Conservation (phyloP, 1,140 invertebrate species). For the Ganaspis sp. region DNA sequence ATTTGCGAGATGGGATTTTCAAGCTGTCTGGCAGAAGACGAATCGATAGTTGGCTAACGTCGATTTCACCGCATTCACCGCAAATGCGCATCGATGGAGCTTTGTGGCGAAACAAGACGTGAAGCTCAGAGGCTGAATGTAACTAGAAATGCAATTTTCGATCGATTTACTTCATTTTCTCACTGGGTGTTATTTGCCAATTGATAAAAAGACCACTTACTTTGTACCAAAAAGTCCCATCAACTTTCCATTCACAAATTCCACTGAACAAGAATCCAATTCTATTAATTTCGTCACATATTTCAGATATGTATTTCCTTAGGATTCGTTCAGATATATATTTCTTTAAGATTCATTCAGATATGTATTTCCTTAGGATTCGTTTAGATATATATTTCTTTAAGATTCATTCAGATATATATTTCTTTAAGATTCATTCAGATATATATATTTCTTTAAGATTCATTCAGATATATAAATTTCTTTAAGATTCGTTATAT, state of each 20-base stretch:
- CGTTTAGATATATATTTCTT: too few relatives aligned
- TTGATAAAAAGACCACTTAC: not conserved
- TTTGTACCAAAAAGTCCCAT: not conserved
- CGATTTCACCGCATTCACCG: slow-evolving; percentile 26
- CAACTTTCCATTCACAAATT: not conserved
- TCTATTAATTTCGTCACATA: too few relatives aligned
- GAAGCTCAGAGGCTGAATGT: slow-evolving; percentile 27
- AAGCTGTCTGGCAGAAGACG: slow-evolving; percentile 7
- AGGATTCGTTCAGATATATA: too few relatives aligned
- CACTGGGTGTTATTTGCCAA: not conserved
- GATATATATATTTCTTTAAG: too few relatives aligned
- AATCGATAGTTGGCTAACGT: slow-evolving; percentile 30
- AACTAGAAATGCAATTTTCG: slow-evolving; percentile 22
- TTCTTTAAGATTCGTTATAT: too few relatives aligned
- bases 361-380: too few relatives aligned
- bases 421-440: too few relatives aligned
- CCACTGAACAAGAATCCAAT: not conserved
- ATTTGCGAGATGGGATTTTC: slow-evolving; percentile 27
- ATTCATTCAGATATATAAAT: too few relatives aligned
- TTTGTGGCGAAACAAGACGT: slow-evolving; percentile 22
- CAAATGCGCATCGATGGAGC: slow-evolving; percentile 30
- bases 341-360: too few relatives aligned
- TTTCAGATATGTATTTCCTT: too few relatives aligned
- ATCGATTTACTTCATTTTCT: slow-evolving; percentile 27
- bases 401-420: too few relatives aligned